A percentile compares a stretch with the other conserved stretches of the same genome.
phyloP scores from a whole-genome alignment of 2,113 vertebrate genomes.

The Enhydra lutris region DNA sequence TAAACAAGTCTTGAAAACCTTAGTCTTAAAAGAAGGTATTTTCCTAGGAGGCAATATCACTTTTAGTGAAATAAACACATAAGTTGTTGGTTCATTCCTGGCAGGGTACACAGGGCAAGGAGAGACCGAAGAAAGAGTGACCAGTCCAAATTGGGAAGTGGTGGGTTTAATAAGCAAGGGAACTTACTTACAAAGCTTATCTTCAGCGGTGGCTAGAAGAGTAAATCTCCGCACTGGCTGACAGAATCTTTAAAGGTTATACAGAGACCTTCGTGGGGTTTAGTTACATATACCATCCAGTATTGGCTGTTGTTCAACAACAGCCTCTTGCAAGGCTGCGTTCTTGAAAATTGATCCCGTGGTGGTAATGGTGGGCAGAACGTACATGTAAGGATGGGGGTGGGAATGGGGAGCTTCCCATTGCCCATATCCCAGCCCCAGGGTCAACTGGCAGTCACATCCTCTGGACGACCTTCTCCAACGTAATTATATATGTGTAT shows the following conservation, averaged over 20 bases:
- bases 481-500: background rate
- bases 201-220: background rate
- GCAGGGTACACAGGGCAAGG: background rate
- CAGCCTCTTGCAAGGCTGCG: background rate
- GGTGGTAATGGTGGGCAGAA: background rate
- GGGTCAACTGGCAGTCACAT: background rate
- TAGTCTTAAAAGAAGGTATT: background rate
- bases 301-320: background rate
- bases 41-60: background rate
- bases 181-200: background rate
- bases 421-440: background rate
- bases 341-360: background rate
- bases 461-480: too few species aligned
- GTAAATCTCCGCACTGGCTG: background rate
- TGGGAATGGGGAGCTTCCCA: background rate
- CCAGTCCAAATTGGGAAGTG: background rate
- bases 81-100: background rate
- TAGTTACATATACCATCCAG: background rate
- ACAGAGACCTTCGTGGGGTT: background rate
- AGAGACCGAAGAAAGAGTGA: background rate
- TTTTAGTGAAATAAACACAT: background rate
- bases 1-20: background rate
- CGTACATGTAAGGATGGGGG: too few species aligned
- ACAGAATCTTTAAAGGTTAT: background rate
- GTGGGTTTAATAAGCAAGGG: background rate